phyloP scores from a whole-genome alignment of 2,113 vertebrate genomes.

The mouse (Mus musculus) region DNA sequence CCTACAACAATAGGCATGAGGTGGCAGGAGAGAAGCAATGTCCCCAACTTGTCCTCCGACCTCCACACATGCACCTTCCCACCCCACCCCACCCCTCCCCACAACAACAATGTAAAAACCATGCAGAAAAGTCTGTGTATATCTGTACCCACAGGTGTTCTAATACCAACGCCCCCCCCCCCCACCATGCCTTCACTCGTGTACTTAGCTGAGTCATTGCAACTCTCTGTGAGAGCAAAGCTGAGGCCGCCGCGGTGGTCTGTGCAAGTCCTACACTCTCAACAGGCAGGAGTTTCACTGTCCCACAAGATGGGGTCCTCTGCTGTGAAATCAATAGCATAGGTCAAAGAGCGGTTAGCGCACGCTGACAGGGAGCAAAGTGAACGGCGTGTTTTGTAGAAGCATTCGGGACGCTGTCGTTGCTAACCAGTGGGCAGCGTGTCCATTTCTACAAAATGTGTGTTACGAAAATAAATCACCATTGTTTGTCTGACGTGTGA shows the following conservation, averaged over 20 bases:
- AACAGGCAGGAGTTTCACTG: background rate
- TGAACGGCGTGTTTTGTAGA: background rate
- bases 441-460: slow-evolving; percentile 41
- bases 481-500: slow-evolving; percentile 34
- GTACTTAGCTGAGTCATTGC: background rate
- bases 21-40: background rate
- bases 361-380: background rate
- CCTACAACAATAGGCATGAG: background rate
- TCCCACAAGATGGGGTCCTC: background rate
- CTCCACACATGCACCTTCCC: background rate
- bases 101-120: background rate
- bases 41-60: background rate
- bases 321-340: background rate
- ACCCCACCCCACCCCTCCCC: background rate
- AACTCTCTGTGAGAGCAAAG: background rate
- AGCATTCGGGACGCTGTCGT: slow-evolving; percentile 1
- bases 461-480: background rate
- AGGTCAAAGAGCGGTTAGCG: background rate
- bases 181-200: background rate
- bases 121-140: background rate
- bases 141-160: slow-evolving; percentile 25
- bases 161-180: background rate
- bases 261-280: background rate
- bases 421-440: background rate
- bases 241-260: background rate